Conservation (phyloP, 1,140 invertebrate genomes). For the Caenorhabditis latens region DNA sequence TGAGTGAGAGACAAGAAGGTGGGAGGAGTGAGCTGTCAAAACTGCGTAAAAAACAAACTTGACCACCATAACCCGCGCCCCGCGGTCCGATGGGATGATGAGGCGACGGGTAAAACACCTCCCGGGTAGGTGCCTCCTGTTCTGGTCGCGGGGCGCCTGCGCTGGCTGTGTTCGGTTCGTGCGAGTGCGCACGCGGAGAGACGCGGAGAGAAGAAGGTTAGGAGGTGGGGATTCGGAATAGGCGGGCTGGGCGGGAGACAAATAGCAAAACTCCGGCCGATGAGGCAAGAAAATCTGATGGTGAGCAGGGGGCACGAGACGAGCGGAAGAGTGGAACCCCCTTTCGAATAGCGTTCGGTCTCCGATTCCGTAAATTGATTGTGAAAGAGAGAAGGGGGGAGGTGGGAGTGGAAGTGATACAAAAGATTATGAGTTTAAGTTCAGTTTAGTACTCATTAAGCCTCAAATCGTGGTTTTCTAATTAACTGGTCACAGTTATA, state of each 20-base stretch:
- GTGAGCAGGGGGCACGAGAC: slow-evolving; percentile 42
- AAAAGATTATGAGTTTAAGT: slow-evolving; percentile 49
- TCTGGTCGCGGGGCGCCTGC: neutral
- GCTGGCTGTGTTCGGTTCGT: slow-evolving; percentile 14
- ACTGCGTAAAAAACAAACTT: slow-evolving; percentile 50
- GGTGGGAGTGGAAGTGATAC: slow-evolving; percentile 30
- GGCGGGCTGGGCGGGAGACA: slow-evolving; percentile 35
- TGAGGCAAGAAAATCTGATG: slow-evolving; percentile 54
- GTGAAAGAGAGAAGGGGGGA: neutral
- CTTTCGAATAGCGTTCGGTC: neutral
- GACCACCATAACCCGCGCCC: slow-evolving; percentile 28
- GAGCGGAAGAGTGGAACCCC: slow-evolving; percentile 46
- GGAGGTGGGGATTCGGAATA: slow-evolving; percentile 19
- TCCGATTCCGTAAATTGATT: slow-evolving; percentile 42
- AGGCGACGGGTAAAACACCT: slow-evolving; percentile 53
- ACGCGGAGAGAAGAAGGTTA: slow-evolving; percentile 49
- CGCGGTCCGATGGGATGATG: neutral
- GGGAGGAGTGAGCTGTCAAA: slow-evolving; percentile 39
- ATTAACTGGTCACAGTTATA: neutral
- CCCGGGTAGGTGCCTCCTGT: neutral
- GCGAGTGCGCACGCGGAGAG: slow-evolving; percentile 51
- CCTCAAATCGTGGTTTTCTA: neutral
- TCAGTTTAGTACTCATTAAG: slow-evolving; percentile 28
- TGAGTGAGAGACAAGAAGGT: slow-evolving; percentile 17
- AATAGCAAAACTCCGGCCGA: slow-evolving; percentile 37